Percentiles rank a stretch among this genome's conserved stretches.
phyloP scores from a whole-genome alignment of 2,797 vertebrate genomes.

The Bryconaethiops microstoma region DNA sequence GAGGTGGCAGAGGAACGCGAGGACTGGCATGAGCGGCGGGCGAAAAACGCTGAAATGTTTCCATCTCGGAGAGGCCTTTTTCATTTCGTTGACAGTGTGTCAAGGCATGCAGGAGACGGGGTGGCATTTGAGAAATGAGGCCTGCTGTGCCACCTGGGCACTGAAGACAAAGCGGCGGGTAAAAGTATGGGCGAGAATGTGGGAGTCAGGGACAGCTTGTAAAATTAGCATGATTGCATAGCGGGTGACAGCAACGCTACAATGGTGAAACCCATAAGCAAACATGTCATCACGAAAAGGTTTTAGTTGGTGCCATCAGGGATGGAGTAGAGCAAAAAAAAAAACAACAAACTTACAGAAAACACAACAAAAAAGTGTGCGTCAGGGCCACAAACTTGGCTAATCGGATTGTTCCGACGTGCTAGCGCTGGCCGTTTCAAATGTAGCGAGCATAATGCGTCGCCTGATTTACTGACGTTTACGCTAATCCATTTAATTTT shows the following conservation, averaged over 20 bases:
- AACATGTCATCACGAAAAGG: conserved; percentile 37
- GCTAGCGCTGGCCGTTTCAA: conserved; percentile 66
- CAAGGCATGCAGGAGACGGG: conserved; percentile 28
- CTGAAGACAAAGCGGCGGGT: conserved; percentile 38
- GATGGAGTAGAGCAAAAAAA: conserved; percentile 3
- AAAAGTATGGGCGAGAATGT: conserved; percentile 44
- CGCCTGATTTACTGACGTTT: conserved; percentile 78
- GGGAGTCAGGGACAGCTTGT: conserved; percentile 51
- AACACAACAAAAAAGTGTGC: conserved; percentile 56
- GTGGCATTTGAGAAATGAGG: conserved; percentile 48
- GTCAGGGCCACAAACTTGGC: conserved; percentile 56
- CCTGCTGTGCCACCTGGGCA: conserved; percentile 32
- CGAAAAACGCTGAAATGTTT: conserved; percentile 49
- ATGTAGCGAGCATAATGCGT: conserved; percentile 68
- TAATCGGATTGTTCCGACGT: conserved; percentile 67
- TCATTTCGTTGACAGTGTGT: conserved; percentile 47
- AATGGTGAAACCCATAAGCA: conserved; percentile 44
- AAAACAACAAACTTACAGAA: conserved; percentile 6
- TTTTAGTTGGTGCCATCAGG: conserved; percentile 23
- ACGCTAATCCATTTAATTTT: conserved; percentile 80
- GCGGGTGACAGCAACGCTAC: conserved; percentile 21
- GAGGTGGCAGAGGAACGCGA: conserved; percentile 20
- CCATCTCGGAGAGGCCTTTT: conserved; percentile 29
- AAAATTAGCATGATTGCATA: conserved; percentile 46
- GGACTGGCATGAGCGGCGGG: conserved; percentile 11